phyloP scores from a whole-genome alignment of 2,797 vertebrate genomes.

The Toxotes lorentzi region DNA sequence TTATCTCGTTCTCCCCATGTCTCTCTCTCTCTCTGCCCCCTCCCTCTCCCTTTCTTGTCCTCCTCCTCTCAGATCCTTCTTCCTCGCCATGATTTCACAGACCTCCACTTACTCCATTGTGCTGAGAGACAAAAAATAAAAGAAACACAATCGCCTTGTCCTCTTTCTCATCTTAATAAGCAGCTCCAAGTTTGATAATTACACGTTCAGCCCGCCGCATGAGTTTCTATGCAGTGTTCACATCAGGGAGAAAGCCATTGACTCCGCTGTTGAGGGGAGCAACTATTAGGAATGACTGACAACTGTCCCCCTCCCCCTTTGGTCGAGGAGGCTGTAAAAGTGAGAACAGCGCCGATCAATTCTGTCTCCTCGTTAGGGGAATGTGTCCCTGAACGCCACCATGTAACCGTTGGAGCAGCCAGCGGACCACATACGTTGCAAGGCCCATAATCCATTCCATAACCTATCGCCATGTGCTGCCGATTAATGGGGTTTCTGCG shows the following conservation, averaged over 20 bases:
- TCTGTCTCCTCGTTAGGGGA: slow-evolving; percentile 72
- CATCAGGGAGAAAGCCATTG: slow-evolving; percentile 80
- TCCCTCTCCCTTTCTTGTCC: slow-evolving; percentile 68
- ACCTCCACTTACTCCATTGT: slow-evolving; percentile 82
- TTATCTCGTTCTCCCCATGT: slow-evolving; percentile 73
- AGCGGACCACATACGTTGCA: slow-evolving; percentile 85
- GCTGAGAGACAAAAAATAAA: slow-evolving; percentile 76
- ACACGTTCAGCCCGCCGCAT: slow-evolving; percentile 81
- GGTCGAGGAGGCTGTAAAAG: slow-evolving; percentile 74
- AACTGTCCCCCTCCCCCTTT: slow-evolving; percentile 75
- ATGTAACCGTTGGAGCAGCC: slow-evolving; percentile 62
- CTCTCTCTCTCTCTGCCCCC: slow-evolving; percentile 53
- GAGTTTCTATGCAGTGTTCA: slow-evolving; percentile 80
- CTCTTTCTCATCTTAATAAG: slow-evolving; percentile 84
- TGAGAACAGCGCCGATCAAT: slow-evolving; percentile 80
- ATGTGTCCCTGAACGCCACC: slow-evolving; percentile 81
- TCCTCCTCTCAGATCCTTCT: slow-evolving; percentile 76
- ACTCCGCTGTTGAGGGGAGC: slow-evolving; percentile 78
- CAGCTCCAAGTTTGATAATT: slow-evolving; percentile 86
- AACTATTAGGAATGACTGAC: slow-evolving; percentile 80
- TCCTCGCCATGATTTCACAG: slow-evolving; percentile 75
- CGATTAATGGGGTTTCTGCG: slow-evolving; percentile 85
- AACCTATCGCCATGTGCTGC: slow-evolving; percentile 86
- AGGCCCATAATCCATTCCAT: slow-evolving; percentile 85
- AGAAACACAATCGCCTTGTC: slow-evolving; percentile 81